These are phyloP conservation scores for Empis livida DNA, from an alignment of 2,888 invertebrate genomes.

Conservation along the genomic window DNA sequence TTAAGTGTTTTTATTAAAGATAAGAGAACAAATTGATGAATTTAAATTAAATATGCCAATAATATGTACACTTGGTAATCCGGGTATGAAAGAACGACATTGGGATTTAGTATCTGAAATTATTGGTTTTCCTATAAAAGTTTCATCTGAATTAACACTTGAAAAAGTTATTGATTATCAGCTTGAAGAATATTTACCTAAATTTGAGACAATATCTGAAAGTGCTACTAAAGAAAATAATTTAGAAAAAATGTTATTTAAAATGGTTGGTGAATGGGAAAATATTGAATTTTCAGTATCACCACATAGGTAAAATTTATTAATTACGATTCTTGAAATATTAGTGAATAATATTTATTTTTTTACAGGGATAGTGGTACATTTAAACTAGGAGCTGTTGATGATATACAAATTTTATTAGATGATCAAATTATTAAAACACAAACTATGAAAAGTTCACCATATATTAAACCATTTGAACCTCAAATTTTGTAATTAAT, in stretches of 20 bases:
- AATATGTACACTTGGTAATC: conserved; percentile 88
- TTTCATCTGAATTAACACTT: conserved; percentile 69
- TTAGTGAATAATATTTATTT: too few relatives aligned
- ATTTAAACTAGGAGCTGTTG: conserved; percentile 75
- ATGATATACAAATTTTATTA: conserved; percentile 83
- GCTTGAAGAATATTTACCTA: conserved; percentile 72
- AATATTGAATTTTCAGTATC: conserved; percentile 61
- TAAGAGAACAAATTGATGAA: conserved; percentile 56
- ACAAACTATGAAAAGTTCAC: conserved; percentile 95
- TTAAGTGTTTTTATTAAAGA: conserved; percentile 9
- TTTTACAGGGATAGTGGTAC: conserved; percentile 68
- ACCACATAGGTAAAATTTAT: conserved; percentile 52
- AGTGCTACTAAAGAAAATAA: conserved; percentile 93
- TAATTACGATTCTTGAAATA: too few relatives aligned
- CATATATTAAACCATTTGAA: conserved; percentile 92
- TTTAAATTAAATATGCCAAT: conserved; percentile 83
- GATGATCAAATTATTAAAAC: conserved; percentile 96
- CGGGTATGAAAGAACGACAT: conserved; percentile 81
- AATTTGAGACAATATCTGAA: conserved; percentile 85
- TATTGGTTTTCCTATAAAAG: conserved; percentile 81
- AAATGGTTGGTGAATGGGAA: conserved; percentile 88
- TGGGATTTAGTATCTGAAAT: conserved; percentile 94
- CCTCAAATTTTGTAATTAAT: conserved; percentile 55
- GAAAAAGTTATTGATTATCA: conserved; percentile 83
- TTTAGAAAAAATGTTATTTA: conserved; percentile 73